These are phyloP conservation scores for Myripristis jacobus DNA, from an alignment of 2,797 vertebrate species.

Conservation along the genomic window DNA sequence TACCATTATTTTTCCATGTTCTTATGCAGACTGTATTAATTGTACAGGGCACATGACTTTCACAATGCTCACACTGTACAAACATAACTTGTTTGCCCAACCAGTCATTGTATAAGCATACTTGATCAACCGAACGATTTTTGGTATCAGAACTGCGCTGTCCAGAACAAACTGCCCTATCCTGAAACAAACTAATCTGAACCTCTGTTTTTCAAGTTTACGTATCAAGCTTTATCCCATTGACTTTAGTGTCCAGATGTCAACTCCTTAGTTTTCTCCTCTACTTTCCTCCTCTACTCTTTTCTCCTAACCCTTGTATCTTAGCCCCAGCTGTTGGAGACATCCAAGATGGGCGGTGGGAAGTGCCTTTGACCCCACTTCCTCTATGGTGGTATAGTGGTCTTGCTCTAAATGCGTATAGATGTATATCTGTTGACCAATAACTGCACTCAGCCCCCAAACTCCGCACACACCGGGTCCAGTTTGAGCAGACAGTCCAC, in stretches of 20 bases:
- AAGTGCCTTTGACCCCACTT: conserved; percentile 33
- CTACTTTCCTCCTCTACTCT: neutral
- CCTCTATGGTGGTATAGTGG: conserved; percentile 54
- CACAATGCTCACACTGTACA: neutral
- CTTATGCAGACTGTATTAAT: neutral
- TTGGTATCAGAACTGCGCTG: neutral
- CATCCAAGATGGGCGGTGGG: conserved; percentile 8
- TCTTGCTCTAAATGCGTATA: conserved; percentile 57
- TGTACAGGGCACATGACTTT: neutral
- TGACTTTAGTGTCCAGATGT: neutral
- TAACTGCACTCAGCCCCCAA: conserved; percentile 70
- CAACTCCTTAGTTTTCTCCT: neutral
- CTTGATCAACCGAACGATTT: neutral
- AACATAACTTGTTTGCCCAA: conserved; percentile 37
- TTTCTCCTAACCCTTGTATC: neutral
- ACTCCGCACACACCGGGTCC: conserved; percentile 34
- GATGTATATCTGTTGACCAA: conserved; percentile 49
- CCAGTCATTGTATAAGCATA: conserved; percentile 36
- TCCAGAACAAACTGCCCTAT: neutral
- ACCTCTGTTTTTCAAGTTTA: neutral
- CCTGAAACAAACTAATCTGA: neutral
- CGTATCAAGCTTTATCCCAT: neutral
- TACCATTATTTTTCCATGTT: neutral
- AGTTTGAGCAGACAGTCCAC: conserved; percentile 59
- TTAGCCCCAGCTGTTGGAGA: conserved; percentile 11